Evolutionary conservation across 2,797 vertebrate species (phyloP).

Genomic region (Fistularia tabacaria): DNA sequence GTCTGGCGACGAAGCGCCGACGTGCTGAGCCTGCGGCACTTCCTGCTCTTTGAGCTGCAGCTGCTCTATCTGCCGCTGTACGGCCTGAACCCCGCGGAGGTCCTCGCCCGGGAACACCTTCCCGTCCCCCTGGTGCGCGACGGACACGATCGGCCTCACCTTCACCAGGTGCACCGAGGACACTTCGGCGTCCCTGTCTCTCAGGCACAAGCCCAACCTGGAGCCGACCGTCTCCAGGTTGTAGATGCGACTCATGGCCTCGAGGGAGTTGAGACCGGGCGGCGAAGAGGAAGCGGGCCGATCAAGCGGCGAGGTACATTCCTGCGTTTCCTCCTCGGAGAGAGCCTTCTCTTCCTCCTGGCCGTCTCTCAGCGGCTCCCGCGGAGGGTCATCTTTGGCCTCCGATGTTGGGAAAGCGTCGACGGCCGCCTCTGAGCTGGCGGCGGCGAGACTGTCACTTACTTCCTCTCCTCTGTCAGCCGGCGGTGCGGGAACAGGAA

Average conservation of each 20-base stretch:
- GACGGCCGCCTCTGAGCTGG: slow-evolving; percentile 22
- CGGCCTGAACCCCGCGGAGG: slow-evolving; percentile 56
- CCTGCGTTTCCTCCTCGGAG: slow-evolving; percentile 45
- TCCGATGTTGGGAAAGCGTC: slow-evolving; percentile 33
- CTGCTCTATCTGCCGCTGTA: slow-evolving; percentile 74
- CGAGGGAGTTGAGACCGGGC: slow-evolving; percentile 48
- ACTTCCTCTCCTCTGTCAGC: slow-evolving; percentile 59
- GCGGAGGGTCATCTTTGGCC: slow-evolving; percentile 36
- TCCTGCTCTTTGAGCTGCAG: slow-evolving; percentile 72
- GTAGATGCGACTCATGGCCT: slow-evolving; percentile 78
- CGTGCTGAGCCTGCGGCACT: slow-evolving; percentile 25
- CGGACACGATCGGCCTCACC: slow-evolving; percentile 54
- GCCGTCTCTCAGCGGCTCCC: slow-evolving; percentile 12
- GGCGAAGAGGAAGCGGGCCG: slow-evolving; percentile 49
- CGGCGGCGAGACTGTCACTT: slow-evolving; percentile 13
- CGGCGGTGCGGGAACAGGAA: slow-evolving; percentile 70
- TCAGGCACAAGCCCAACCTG: slow-evolving; percentile 61
- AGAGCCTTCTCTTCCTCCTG: slow-evolving; percentile 29
- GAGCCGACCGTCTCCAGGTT: slow-evolving; percentile 68
- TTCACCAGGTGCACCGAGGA: slow-evolving; percentile 59
- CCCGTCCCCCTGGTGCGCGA: slow-evolving; percentile 38
- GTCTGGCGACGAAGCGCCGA: slow-evolving; percentile 25
- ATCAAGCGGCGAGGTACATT: slow-evolving; percentile 37
- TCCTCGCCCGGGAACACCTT: slow-evolving; percentile 49
- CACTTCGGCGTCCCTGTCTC: slow-evolving; percentile 58